A percentile compares a stretch with the other conserved stretches of the same genome.
Conservation (phyloP, 2,888 invertebrate species). For the Eupithecia inturbata region DNA sequence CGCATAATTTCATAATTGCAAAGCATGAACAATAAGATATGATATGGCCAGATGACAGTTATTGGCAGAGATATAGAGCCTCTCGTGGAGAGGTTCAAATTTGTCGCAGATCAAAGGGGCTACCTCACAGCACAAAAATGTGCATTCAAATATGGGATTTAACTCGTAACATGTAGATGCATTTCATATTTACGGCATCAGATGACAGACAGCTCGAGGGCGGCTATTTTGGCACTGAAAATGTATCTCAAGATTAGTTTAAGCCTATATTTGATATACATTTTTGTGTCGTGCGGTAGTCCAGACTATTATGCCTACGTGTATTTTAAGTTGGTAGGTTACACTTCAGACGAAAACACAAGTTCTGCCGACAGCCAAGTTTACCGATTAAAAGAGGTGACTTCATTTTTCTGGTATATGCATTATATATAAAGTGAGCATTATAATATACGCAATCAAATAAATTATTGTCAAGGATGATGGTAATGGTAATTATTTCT, state of each 20-base stretch:
- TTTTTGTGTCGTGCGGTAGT: too few relatives aligned
- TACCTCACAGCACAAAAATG: too few relatives aligned
- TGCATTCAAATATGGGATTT: too few relatives aligned
- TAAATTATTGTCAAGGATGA: neutral
- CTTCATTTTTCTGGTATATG: neutral
- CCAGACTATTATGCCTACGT: neutral
- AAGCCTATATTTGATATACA: too few relatives aligned
- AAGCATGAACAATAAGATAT: conserved; percentile 4
- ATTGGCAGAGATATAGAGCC: neutral
- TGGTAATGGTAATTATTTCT: neutral
- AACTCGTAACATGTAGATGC: too few relatives aligned
- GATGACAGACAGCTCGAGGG: too few relatives aligned
- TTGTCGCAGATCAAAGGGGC: too few relatives aligned
- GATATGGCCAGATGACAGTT: neutral
- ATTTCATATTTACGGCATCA: too few relatives aligned
- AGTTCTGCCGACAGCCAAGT: neutral
- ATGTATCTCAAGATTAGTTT: too few relatives aligned
- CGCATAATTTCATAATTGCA: conserved; percentile 29
- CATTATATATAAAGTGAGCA: neutral
- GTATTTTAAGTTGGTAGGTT: too few relatives aligned
- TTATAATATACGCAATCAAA: neutral
- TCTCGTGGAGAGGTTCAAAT: neutral
- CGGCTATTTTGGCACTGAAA: too few relatives aligned
- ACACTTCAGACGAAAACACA: neutral
- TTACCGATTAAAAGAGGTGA: neutral